These are phyloP conservation scores for Hydrochoerus hydrochaeris DNA, from an alignment of 2,113 vertebrate genomes.

Conservation along the genomic window DNA sequence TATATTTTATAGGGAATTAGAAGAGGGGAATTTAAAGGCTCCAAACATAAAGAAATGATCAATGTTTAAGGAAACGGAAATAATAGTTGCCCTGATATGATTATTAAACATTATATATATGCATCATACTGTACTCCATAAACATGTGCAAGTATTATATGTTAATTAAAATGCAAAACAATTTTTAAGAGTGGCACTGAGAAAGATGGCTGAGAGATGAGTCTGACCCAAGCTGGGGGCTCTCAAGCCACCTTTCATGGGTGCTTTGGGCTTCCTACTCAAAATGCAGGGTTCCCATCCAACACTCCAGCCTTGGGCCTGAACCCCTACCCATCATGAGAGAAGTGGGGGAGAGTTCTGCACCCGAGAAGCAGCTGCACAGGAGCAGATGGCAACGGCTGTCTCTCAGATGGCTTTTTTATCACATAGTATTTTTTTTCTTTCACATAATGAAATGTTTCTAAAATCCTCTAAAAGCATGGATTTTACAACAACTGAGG, in stretches of 20 bases:
- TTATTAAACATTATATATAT: background rate
- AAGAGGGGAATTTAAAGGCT: background rate
- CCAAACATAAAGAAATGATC: background rate
- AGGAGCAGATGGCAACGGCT: slow-evolving; percentile 82
- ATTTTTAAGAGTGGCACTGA: background rate
- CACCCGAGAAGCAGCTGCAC: slow-evolving; percentile 73
- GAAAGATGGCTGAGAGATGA: background rate
- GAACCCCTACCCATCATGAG: background rate
- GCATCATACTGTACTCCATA: background rate
- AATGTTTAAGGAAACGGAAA: background rate
- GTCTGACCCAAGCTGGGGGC: background rate
- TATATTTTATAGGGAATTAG: background rate
- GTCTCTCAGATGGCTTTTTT: slow-evolving; percentile 75
- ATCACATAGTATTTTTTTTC: slow-evolving; percentile 45
- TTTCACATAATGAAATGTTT: slow-evolving; percentile 57
- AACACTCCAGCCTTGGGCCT: background rate
- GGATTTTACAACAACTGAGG: background rate
- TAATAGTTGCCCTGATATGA: background rate
- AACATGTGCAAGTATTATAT: background rate
- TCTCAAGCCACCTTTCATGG: background rate
- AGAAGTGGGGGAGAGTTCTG: background rate
- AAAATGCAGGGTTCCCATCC: background rate
- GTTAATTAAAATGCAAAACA: background rate
- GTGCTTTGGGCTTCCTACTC: background rate
- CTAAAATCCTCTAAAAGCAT: slow-evolving; percentile 44